Percentiles rank a stretch among this genome's conserved stretches.
These are phyloP conservation scores for Typhlomys cinereus DNA, from an alignment of 2,113 vertebrate species.

Conservation along the genomic window DNA sequence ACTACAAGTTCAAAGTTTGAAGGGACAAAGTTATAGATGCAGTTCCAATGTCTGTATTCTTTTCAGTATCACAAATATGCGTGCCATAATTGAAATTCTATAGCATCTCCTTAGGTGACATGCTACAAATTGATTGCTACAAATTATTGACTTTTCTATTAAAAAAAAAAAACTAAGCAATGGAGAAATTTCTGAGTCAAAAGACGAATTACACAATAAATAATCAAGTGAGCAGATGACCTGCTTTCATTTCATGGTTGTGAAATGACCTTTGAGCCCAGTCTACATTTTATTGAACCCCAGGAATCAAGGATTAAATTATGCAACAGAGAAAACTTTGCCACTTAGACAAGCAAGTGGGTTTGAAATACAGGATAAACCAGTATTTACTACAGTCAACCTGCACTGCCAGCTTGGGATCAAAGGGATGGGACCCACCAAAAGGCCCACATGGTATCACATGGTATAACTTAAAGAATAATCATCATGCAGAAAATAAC, in stretches of 20 bases:
- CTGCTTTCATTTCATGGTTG: neutral
- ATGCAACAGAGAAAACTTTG: neutral
- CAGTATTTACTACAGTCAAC: neutral
- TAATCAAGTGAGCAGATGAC: neutral
- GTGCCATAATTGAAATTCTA: neutral
- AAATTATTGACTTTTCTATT: neutral
- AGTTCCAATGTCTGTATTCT: neutral
- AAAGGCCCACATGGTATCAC: neutral
- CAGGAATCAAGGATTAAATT: neutral
- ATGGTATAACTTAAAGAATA: neutral
- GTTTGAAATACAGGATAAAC: slow-evolving; percentile 3
- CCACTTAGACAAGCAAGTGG: neutral
- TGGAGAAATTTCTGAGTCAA: neutral
- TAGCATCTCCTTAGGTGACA: neutral
- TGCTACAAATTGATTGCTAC: neutral
- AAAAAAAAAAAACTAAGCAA: neutral
- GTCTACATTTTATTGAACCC: neutral
- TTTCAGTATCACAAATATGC: neutral
- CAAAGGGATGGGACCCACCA: neutral
- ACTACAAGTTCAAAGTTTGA: neutral
- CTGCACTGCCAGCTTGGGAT: neutral
- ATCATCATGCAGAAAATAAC: neutral
- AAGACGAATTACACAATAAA: neutral
- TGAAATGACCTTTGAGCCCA: neutral
- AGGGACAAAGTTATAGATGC: neutral